Base-by-base conservation (phyloP, 2,113 vertebrate species). In the Cepphus grylle region DNA sequence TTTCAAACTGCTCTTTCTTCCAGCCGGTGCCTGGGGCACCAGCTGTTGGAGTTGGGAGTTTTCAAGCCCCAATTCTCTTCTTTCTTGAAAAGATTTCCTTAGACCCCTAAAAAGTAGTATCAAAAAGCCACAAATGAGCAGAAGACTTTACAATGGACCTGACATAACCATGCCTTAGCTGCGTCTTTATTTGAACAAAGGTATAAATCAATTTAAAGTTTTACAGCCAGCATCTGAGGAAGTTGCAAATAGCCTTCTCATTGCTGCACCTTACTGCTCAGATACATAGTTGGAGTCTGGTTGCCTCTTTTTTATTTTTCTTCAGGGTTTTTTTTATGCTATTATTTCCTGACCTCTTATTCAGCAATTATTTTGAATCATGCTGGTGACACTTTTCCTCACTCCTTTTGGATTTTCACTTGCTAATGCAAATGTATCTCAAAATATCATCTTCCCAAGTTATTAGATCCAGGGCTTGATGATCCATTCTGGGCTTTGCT, bases 1-100 rank as follows among this genome's bases (percentile, higher is more conserved):
- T 88, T 55, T 92, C 73, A 63, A 77, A 90, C 86, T 88, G 80
- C 56, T 74, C 86, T 66, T 90, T 86, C 82, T 85, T 88, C 55
- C 81, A 79, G 86, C 72, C 5, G 0, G 43, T 91, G 80, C 77
- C 81, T 56, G 36, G 25, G 58, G 70, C 80, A 72, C 61, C 93
- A 91, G 53, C 73, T 81, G 43, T 67, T 92, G 47, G 40, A 81
- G 38, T 34, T 67, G 21, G 26, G 34, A 81, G 27, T 67, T 95
- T 91, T 81, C 63, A 86, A 92, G 73, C 12, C 30, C 61, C 34
- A 63, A 3, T 74, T 81, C 11, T 59, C 79, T 79, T 69, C 38
- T 82, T 88, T 74, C 86, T 78, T 27, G 53, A 30, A 73, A 56
- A 12, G 30, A 61, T 94, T 89, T 93, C 61, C 79, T 78, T 71